phyloP scores from a whole-genome alignment of 2,113 vertebrate genomes.

The Psammodynastes pulverulentus region DNA sequence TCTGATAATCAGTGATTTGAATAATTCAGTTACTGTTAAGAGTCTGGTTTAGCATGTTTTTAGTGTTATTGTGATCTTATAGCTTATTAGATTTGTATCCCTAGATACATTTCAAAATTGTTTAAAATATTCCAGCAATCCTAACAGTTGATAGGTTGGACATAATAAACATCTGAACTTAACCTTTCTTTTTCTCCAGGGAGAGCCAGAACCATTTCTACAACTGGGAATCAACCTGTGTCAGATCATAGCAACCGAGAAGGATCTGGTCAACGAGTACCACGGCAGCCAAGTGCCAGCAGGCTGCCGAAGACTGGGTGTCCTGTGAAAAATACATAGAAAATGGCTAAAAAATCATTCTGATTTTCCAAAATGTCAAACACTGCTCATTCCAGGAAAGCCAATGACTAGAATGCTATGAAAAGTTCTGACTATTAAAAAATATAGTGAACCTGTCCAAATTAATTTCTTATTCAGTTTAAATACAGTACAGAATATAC shows the following conservation, averaged over 20 bases:
- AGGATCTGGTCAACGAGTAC: slow-evolving; percentile 78
- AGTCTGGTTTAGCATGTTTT: neutral
- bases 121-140: neutral
- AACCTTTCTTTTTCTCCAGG: slow-evolving; percentile 62
- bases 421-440: neutral
- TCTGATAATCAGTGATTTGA: neutral
- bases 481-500: neutral
- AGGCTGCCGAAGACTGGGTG: slow-evolving; percentile 75
- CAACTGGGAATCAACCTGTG: slow-evolving; percentile 54
- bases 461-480: neutral
- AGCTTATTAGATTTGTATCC: neutral
- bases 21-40: neutral
- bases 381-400: neutral
- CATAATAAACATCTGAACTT: neutral
- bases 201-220: slow-evolving; percentile 72
- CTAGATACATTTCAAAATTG: neutral
- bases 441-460: neutral
- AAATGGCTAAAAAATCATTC: neutral
- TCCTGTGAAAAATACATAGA: slow-evolving; percentile 70
- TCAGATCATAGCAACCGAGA: slow-evolving; percentile 73
- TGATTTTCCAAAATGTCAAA: neutral
- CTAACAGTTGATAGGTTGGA: neutral
- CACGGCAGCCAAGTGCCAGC: slow-evolving; percentile 81
- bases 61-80: neutral
- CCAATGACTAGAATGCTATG: neutral